Base-by-base conservation (phyloP, 1,140 invertebrate species). In the Drosophila tani region DNA sequence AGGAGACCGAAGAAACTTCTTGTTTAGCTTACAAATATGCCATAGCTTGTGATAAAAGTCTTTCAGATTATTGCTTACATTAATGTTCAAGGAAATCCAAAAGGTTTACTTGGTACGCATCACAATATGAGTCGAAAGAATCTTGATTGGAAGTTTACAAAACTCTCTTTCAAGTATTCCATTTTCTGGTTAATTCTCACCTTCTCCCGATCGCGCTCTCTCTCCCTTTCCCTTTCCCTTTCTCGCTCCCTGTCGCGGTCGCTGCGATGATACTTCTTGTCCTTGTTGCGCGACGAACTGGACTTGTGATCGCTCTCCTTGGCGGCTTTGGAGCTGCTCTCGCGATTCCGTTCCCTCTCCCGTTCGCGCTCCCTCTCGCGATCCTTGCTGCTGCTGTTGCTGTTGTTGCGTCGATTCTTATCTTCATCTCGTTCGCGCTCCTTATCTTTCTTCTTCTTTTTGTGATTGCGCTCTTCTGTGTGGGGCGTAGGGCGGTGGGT, bases 391-490 rank as follows among this genome's bases (percentile, higher is more conserved):
- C 49, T 46, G 53, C 46, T 65, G n/a, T n/a, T n/a, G n/a, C n/a
- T 65, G 35, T 27, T 81, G 17, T 70, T 83, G 60, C 57, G 53
- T 2, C 50, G 81, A 15, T 55, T 79, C 78, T 79, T 92, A 74
- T 85, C 85, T 67, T 84, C 79, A 81, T 88, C 84, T 47, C 84
- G 75, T 24, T 83, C 70, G 27, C 79, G 84, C 51, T 92, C 91
- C 81, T 90, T 90, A 82, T 90, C 85, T 90, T 84, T 90, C 60
- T 82, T 90, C 71, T 90, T 90, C 68, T 79, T 91, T 51, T 90
- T 90, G 67, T 90, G 85, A 80, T 90, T 90, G 68, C 81, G 85
- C 46, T 90, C 85, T 21, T 80, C 79, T 79, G 45, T 79, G 45
- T 35, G 32, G 43, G 32, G 24, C 21, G 35, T 53, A 24, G 21